Conservation (phyloP, 2,888 invertebrate genomes). For the Habroteleia sp. region DNA sequence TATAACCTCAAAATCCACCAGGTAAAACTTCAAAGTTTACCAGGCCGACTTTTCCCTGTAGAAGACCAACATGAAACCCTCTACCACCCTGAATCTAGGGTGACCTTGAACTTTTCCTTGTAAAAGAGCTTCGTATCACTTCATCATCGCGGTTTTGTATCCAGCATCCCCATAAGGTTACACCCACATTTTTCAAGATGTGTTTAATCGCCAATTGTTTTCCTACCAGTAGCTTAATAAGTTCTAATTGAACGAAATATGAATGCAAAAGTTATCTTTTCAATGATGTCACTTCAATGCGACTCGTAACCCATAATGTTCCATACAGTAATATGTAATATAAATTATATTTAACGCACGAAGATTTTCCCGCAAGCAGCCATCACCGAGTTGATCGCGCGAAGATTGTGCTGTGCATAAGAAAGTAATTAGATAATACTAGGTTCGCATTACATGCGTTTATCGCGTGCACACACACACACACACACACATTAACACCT, state of each 20-base stretch:
- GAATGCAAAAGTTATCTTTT: conserved; percentile 17
- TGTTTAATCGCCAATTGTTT: too few species aligned
- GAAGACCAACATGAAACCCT: too few species aligned
- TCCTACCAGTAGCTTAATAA: neutral
- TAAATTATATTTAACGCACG: conserved; percentile 38
- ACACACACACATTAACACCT: conserved; percentile 57
- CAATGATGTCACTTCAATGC: conserved; percentile 15
- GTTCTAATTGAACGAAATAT: conserved; percentile 11
- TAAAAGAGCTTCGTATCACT: too few species aligned
- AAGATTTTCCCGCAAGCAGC: conserved; percentile 41
- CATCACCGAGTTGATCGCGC: conserved; percentile 38
- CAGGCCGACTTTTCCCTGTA: too few species aligned
- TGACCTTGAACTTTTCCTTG: too few species aligned
- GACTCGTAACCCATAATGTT: conserved; percentile 10
- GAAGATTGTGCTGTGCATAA: conserved; percentile 47
- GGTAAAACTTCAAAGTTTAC: too few species aligned
- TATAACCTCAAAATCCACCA: too few species aligned
- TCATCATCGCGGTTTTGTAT: too few species aligned
- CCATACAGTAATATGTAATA: conserved; percentile 16
- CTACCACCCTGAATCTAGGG: too few species aligned
- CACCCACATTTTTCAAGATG: too few species aligned
- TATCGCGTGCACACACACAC: conserved; percentile 57
- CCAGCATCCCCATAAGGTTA: too few species aligned
- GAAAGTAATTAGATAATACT: conserved; percentile 59
- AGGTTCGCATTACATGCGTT: conserved; percentile 47